A percentile compares a stretch with the other conserved stretches of the same genome.
Evolutionary conservation across 2,888 invertebrate species (phyloP).

Genomic region (Keiferia lycopersicella): DNA sequence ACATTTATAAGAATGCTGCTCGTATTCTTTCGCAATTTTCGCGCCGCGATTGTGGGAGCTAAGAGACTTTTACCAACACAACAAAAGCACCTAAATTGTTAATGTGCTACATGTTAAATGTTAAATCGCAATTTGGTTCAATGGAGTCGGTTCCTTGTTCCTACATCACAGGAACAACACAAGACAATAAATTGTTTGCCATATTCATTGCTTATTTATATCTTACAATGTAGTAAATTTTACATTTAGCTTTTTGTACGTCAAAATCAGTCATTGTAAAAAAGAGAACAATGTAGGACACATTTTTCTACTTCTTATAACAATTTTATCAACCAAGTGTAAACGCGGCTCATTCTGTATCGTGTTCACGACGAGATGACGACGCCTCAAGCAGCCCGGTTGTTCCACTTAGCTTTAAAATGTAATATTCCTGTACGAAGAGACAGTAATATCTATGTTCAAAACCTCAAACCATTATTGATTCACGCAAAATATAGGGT

Average conservation of each 20-base stretch:
- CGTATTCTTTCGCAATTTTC: not conserved
- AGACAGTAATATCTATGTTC: not conserved
- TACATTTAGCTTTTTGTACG: too few species aligned
- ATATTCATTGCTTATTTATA: too few species aligned
- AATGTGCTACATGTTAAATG: not conserved
- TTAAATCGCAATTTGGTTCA: conserved; percentile 32
- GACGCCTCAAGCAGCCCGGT: conserved; percentile 27
- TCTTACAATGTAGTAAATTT: too few species aligned
- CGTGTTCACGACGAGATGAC: conserved; percentile 26
- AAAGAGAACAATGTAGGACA: too few species aligned
- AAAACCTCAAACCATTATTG: not conserved
- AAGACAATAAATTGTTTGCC: conserved; percentile 25
- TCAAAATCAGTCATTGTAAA: too few species aligned
- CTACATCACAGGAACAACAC: conserved; percentile 31
- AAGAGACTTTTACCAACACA: too few species aligned
- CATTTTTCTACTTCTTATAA: too few species aligned
- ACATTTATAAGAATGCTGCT: too few species aligned
- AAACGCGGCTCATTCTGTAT: conserved; percentile 33
- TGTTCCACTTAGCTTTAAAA: not conserved
- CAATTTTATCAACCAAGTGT: too few species aligned
- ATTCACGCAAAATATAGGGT: too few species aligned
- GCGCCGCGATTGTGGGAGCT: too few species aligned
- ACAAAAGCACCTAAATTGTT: too few species aligned
- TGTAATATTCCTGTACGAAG: not conserved
- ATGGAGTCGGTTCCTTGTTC: conserved; percentile 30